Evolutionary conservation across 64 coral and sea anemone genomes (phyloP).

Genomic region (Pachyseris speciosa): DNA sequence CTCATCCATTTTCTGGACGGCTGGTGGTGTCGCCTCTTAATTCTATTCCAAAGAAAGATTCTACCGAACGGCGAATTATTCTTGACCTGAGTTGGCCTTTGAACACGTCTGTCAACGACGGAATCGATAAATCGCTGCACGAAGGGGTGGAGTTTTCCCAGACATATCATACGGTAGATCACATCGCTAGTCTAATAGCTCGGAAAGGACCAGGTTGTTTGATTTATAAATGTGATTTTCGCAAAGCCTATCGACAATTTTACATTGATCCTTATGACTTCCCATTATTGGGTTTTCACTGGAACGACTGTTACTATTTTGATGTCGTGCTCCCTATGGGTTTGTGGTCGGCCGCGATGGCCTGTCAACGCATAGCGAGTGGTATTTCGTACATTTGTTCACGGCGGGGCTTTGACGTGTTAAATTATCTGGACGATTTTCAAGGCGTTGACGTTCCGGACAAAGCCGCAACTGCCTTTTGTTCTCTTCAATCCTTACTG

Average conservation of each 20-base stretch:
- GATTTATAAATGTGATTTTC: slow-evolving; percentile 35
- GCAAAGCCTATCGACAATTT: slow-evolving; percentile 40
- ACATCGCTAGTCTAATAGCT: not conserved
- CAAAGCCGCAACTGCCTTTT: slow-evolving; percentile 8
- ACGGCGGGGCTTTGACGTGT: slow-evolving; percentile 6
- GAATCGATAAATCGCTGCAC: slow-evolving; percentile 11
- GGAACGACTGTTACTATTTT: slow-evolving; percentile 42
- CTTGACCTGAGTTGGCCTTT: slow-evolving; percentile 49
- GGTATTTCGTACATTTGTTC: slow-evolving; percentile 48
- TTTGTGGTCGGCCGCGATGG: slow-evolving; percentile 42
- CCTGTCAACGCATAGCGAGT: slow-evolving; percentile 39
- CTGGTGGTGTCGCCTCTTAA: slow-evolving; percentile 25
- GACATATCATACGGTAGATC: slow-evolving; percentile 30
- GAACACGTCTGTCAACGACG: slow-evolving; percentile 25
- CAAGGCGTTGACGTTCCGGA: slow-evolving; percentile 36
- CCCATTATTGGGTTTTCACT: slow-evolving; percentile 27
- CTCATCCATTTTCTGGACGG: slow-evolving; percentile 13
- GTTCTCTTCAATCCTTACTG: slow-evolving; percentile 28
- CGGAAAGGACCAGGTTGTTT: slow-evolving; percentile 22
- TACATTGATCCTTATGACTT: slow-evolving; percentile 31
- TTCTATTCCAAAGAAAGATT: slow-evolving; percentile 44
- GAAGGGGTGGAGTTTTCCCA: slow-evolving; percentile 1
- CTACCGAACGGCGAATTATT: slow-evolving; percentile 11
- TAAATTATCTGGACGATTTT: slow-evolving; percentile 68
- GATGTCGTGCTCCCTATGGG: slow-evolving; percentile 55